Evolutionary conservation across 2,888 invertebrate genomes (phyloP), one percentile per base, ranked within the genome.

Genomic region (Halictus quadricinctus): DNA sequence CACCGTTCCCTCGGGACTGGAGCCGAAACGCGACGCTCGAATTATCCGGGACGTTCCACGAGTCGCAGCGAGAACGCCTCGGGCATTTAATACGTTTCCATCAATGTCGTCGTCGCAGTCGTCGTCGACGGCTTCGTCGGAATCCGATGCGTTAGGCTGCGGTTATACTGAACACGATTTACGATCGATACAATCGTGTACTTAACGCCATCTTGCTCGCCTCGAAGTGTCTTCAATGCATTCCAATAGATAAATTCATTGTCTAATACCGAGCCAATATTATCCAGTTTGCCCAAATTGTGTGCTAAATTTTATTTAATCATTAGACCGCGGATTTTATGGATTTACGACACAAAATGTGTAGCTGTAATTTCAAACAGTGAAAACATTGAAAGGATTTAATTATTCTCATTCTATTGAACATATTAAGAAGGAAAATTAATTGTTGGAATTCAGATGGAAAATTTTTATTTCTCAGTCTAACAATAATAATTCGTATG

Each of bases 71-170:
- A 86, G 87, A 89, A 79, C 85, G 89, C 88, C 89, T 81, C 80
- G 81, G 81, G 85, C 89, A 83, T 82, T 89, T 89, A 89, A 88
- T 89, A 89, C 84, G 80, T 79, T 86, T 86, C 86, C 78, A 86
- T 86, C 85, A 86, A 83, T 84, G 84, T 84, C 84, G 84, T 84
- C 80, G 80, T 69, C 75, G 46, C n/a, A 46, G 72, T 72, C 43
- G 78, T 58, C 70, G 76, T 54, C 80, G 60, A 36, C 54, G 66
- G 7, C 29, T 46, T 46, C 72, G 60, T 64, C 64, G 54, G 43
- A 41, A 18, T n/a, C 50, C 70, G n/a, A 21, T 66, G 48, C 69
- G 36, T 79, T 74, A 54, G 36, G 73, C 69, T 41, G 36, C 41
- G 41, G 13, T 15, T 12, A 54, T 54, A n/a, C 54, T 1, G 21